Evolutionary conservation across 2,888 invertebrate genomes (phyloP).

Genomic region (Caenorhabditis sp.): DNA sequence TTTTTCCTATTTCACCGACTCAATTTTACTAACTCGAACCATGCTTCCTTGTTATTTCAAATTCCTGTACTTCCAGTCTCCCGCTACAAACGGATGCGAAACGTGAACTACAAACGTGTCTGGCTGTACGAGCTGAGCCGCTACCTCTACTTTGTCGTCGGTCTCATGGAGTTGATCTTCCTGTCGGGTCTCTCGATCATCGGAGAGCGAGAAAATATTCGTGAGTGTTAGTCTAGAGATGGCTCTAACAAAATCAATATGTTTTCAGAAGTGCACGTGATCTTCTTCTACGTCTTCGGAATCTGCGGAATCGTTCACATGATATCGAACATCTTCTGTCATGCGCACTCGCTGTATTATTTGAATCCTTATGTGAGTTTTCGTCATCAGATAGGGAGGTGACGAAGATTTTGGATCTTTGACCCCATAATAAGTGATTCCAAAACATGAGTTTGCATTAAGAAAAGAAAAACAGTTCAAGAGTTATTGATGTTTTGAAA

Average conservation of each 20-base stretch:
- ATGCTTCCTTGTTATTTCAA: no score
- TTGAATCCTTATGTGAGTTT: constrained; percentile 81
- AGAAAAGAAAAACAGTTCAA: no score
- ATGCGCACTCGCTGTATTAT: constrained; percentile 81
- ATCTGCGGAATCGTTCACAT: constrained; percentile 82
- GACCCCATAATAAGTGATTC: no score
- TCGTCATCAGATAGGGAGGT: no score
- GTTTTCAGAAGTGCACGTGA: constrained; percentile 80
- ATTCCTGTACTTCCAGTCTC: constrained; percentile 76
- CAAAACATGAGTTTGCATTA: no score
- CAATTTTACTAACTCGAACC: not conserved
- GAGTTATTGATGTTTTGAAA: no score
- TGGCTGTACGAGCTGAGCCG: constrained; percentile 77
- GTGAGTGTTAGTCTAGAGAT: constrained; percentile 64
- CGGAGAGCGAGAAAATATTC: constrained; percentile 82
- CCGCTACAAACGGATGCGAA: constrained; percentile 80
- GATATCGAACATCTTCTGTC: constrained; percentile 82
- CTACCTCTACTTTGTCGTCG: constrained; percentile 70
- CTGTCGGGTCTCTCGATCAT: constrained; percentile 81
- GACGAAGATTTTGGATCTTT: no score
- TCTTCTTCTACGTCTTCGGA: constrained; percentile 83
- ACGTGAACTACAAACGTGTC: constrained; percentile 77
- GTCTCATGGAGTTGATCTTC: constrained; percentile 73
- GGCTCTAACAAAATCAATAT: not conserved
- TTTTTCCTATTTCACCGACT: not conserved